Conservation (phyloP, 1,140 invertebrate genomes). For the Acromyrmex echinatior region DNA sequence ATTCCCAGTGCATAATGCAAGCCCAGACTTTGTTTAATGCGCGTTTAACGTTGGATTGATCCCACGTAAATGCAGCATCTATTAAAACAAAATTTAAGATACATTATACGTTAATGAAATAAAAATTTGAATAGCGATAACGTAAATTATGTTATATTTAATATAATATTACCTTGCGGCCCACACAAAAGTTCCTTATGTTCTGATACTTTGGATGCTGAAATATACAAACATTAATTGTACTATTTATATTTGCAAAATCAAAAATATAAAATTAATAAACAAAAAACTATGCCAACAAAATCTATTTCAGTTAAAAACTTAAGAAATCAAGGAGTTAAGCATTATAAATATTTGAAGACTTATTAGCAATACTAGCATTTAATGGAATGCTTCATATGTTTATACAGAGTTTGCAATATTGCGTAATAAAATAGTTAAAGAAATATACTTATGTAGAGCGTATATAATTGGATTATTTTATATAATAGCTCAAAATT, state of each 20-base stretch:
- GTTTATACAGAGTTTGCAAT: background rate
- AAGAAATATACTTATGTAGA: slow-evolving; percentile 17
- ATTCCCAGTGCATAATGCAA: slow-evolving; percentile 90
- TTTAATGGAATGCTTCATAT: background rate
- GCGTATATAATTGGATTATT: slow-evolving; percentile 13
- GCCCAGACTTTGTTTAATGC: slow-evolving; percentile 91
- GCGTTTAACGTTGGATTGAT: slow-evolving; percentile 81
- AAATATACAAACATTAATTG: slow-evolving; percentile 33
- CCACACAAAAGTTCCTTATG: slow-evolving; percentile 79
- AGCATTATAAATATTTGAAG: background rate
- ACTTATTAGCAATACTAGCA: background rate
- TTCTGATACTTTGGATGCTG: slow-evolving; percentile 70
- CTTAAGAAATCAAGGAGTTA: background rate
- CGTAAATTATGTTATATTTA: background rate
- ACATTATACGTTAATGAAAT: background rate
- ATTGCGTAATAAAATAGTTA: background rate
- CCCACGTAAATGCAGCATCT: slow-evolving; percentile 81
- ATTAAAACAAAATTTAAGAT: slow-evolving; percentile 21
- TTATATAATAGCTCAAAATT: background rate
- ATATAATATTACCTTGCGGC: slow-evolving; percentile 72
- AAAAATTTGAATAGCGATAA: background rate
- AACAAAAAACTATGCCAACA: background rate
- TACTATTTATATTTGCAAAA: background rate
- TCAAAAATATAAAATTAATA: background rate
- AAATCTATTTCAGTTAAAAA: slow-evolving; percentile 2